Conservation (phyloP, 2,888 invertebrate genomes). For the Scaptomyza parva region DNA sequence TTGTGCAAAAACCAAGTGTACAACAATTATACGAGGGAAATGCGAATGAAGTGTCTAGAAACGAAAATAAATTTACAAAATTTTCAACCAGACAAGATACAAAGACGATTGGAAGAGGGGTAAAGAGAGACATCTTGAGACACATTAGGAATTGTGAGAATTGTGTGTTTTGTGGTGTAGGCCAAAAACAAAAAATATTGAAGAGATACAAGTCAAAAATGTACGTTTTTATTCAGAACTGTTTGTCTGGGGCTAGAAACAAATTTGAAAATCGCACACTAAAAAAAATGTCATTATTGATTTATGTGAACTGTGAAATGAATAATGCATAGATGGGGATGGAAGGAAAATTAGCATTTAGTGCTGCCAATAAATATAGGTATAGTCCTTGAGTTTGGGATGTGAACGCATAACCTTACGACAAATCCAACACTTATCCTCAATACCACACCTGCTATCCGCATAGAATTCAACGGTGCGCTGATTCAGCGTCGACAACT, state of each 20-base stretch:
- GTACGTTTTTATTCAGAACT: slow-evolving; percentile 69
- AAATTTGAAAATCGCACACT: slow-evolving; percentile 22
- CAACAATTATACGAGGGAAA: slow-evolving; percentile 35
- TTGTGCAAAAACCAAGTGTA: slow-evolving; percentile 28
- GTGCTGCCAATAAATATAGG: slow-evolving; percentile 77
- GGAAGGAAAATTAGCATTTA: slow-evolving; percentile 28
- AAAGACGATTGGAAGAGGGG: background rate
- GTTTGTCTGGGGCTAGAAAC: slow-evolving; percentile 46
- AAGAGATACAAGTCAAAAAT: slow-evolving; percentile 55
- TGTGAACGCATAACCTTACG: slow-evolving; percentile 83
- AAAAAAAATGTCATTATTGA: slow-evolving; percentile 7
- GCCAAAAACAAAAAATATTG: slow-evolving; percentile 14
- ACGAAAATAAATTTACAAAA: slow-evolving; percentile 50
- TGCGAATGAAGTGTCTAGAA: slow-evolving; percentile 33
- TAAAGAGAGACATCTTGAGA: background rate
- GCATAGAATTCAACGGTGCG: slow-evolving; percentile 84
- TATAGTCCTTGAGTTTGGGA: slow-evolving; percentile 83
- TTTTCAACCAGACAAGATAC: slow-evolving; percentile 22
- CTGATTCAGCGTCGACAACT: slow-evolving; percentile 83
- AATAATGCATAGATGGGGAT: background rate
- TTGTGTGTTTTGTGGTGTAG: background rate
- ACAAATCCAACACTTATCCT: slow-evolving; percentile 84
- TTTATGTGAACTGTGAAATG: slow-evolving; percentile 17
- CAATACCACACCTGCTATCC: slow-evolving; percentile 84
- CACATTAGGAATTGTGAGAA: slow-evolving; percentile 29